These are phyloP conservation scores for Rhegmatorhina hoffmannsi DNA, from an alignment of 2,113 vertebrate species.

Conservation along the genomic window DNA sequence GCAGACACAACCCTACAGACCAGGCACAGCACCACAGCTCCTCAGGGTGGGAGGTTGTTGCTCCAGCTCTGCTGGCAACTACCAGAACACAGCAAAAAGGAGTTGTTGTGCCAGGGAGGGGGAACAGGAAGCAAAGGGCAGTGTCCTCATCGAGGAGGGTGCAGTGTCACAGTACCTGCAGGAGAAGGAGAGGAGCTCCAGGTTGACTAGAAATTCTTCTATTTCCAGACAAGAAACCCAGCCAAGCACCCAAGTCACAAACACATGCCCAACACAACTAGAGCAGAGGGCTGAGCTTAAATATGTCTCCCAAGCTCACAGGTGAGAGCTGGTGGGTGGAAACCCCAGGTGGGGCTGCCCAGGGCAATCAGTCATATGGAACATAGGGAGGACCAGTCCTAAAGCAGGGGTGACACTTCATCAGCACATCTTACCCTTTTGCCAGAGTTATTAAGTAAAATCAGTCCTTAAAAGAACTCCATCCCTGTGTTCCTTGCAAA, in stretches of 20 bases:
- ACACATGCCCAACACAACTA: fast-evolving
- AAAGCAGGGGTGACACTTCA: not conserved
- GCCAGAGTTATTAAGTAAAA: not conserved
- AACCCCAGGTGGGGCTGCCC: not conserved
- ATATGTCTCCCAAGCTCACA: not conserved
- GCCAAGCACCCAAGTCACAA: fast-evolving
- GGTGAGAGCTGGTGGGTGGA: not conserved
- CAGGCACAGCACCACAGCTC: not conserved
- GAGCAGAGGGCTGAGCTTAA: not conserved
- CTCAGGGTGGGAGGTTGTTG: fast-evolving
- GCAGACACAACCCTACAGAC: fast-evolving
- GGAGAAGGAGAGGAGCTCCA: not conserved
- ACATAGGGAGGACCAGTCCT: not conserved
- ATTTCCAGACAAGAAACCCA: fast-evolving
- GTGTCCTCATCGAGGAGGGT: fast-evolving
- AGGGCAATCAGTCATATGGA: not conserved
- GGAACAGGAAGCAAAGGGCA: not conserved
- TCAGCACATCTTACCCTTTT: not conserved
- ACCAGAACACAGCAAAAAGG: not conserved
- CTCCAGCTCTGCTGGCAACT: not conserved
- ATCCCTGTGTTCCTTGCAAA: not conserved
- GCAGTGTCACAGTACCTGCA: fast-evolving
- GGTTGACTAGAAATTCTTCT: fast-evolving
- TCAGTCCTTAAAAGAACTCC: not conserved
- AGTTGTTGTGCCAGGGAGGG: fast-evolving